Conservation (phyloP, 2,113 vertebrate species). For the Greenwoodochromis staneri region DNA sequence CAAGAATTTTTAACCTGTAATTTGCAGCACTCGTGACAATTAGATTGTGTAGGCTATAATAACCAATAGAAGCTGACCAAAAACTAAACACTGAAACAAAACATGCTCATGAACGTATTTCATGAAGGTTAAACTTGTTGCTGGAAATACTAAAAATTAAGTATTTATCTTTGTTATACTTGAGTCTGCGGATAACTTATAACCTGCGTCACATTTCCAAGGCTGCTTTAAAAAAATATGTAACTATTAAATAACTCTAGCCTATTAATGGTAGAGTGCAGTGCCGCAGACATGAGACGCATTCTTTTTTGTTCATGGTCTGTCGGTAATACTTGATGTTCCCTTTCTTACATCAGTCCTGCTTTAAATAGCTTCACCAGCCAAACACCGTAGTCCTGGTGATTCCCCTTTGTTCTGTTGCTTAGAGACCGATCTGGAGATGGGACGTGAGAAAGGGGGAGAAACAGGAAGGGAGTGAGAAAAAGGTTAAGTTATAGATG, state of each 20-base stretch:
- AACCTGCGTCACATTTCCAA: background rate
- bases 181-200: background rate
- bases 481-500: background rate
- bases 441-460: background rate
- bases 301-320: background rate
- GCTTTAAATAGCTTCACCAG: slow-evolving; percentile 34
- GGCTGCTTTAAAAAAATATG: background rate
- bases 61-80: accelerated
- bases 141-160: background rate
- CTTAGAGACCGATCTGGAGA: slow-evolving; percentile 42
- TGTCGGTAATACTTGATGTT: background rate
- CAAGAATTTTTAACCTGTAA: background rate
- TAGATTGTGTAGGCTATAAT: background rate
- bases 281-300: background rate
- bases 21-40: accelerated
- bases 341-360: background rate
- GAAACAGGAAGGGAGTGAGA: background rate
- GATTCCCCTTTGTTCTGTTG: slow-evolving; percentile 43
- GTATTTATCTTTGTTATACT: background rate
- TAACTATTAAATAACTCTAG: background rate
- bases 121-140: background rate
- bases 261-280: background rate
- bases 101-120: background rate
- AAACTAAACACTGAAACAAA: background rate
- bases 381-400: slow-evolving; percentile 1